These are phyloP conservation scores for Enteromius paludinosus DNA, from an alignment of 2,797 vertebrate species.

Conservation along the genomic window DNA sequence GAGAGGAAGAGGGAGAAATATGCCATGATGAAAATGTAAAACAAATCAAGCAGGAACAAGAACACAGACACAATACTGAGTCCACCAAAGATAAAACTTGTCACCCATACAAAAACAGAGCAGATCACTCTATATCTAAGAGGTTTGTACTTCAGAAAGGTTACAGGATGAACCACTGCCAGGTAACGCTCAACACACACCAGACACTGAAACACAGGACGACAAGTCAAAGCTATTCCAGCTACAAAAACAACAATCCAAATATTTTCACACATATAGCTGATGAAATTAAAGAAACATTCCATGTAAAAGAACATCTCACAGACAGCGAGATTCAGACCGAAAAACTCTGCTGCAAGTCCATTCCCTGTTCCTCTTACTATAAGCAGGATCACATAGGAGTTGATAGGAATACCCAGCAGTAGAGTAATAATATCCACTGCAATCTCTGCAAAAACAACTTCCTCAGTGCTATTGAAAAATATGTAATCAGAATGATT, in stretches of 20 bases:
- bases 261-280: background rate
- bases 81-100: background rate
- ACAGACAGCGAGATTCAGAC: background rate
- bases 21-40: background rate
- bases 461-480: background rate
- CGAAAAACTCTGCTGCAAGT: background rate
- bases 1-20: background rate
- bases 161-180: slow-evolving; percentile 49
- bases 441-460: background rate
- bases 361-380: slow-evolving; percentile 3
- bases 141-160: slow-evolving; percentile 38
- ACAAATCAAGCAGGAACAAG: background rate
- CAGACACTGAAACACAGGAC: slow-evolving; percentile 11
- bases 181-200: slow-evolving; percentile 46
- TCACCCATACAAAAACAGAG: background rate
- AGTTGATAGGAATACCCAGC: slow-evolving; percentile 1
- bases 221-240: background rate
- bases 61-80: background rate
- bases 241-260: background rate
- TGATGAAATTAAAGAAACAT: background rate
- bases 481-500: background rate
- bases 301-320: background rate
- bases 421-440: background rate
- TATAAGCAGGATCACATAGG: background rate
- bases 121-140: background rate